Base-by-base conservation (phyloP, 37 sponge, comb jelly and placozoan species). In the Aplysina aerophoba region DNA sequence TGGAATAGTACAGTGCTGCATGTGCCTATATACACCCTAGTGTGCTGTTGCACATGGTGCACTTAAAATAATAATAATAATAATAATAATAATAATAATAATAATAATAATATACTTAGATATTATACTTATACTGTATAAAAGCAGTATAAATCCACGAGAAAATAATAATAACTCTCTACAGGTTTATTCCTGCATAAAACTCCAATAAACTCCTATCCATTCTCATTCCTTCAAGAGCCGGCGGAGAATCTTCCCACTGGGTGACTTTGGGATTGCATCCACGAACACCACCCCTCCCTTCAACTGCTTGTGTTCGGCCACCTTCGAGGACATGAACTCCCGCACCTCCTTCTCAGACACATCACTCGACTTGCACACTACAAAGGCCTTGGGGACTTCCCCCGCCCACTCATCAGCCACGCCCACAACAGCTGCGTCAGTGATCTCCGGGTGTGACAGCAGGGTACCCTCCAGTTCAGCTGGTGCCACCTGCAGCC, bases 401-500 rank as follows among this genome's bases (percentile, higher is more conserved):
- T 96, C 96, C 15, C 96, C 96, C 15, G 74, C 89, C 16, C 94
- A 19, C 83, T 93, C 96, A 38, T 93, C 67, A 12, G 96, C 89
- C 16, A 96, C 80, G 1, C 97, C 94, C 0, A 94, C 89, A 24
- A 93, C 97, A 55, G 94, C 94, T 8, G 84, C 94, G 87, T 96
- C 97, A 59, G 92, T 87, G 34, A 96, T 85, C 68, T 88, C 83
- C 4, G 94, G 92, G 41, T 96, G 97, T 21, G 59, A 77, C 62
- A 86, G 80, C 6, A 96, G 88, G 15, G 90, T 44, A 19, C 87
- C 97, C 81, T 96, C 97, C 59, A 96, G 68, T 53, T 96, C 97
- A 55, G 97, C 97, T n/a, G 97, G 94, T 8, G 94, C 97, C 31
- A 96, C 97, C 61, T 96, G 96, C 8, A 81, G 55, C 50, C 97